Conservation (phyloP, 1,140 invertebrate genomes). For the Lepidostoma basale region DNA sequence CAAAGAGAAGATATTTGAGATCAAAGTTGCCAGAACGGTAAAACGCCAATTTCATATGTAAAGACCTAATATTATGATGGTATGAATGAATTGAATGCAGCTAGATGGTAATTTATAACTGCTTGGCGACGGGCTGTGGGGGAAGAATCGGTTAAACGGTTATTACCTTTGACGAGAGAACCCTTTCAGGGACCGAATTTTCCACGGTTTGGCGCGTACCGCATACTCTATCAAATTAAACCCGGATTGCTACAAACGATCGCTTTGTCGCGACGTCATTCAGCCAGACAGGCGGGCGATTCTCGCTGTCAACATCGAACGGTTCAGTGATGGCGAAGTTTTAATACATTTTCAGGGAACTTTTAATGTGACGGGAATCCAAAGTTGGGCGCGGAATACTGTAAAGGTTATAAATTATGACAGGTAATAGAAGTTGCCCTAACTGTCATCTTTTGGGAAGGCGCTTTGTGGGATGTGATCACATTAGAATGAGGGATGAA, state of each 20-base stretch:
- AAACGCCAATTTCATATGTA: too few relatives aligned
- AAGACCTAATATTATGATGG: too few relatives aligned
- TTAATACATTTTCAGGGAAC: slow-evolving; percentile 29
- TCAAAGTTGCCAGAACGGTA: too few relatives aligned
- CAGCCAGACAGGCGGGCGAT: background rate
- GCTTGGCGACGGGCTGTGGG: too few relatives aligned
- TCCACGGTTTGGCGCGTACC: too few relatives aligned
- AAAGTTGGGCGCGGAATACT: background rate
- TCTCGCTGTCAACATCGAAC: slow-evolving; percentile 22
- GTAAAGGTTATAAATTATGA: slow-evolving; percentile 24
- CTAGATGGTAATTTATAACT: too few relatives aligned
- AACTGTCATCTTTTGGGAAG: background rate
- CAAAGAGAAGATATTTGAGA: too few relatives aligned
- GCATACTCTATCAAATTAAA: slow-evolving; percentile 16
- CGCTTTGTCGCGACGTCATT: slow-evolving; percentile 16
- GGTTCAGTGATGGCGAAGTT: slow-evolving; percentile 19
- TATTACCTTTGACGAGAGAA: too few relatives aligned
- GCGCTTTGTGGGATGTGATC: background rate
- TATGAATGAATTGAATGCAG: too few relatives aligned
- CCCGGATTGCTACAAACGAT: slow-evolving; percentile 14
- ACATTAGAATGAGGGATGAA: background rate
- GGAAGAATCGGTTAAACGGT: too few relatives aligned
- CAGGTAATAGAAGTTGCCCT: slow-evolving; percentile 13
- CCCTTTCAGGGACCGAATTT: too few relatives aligned
- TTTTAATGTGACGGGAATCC: slow-evolving; percentile 28